Evolutionary conservation across 2,113 vertebrate genomes (phyloP).

Genomic region (Nothobranchius kuhntae): DNA sequence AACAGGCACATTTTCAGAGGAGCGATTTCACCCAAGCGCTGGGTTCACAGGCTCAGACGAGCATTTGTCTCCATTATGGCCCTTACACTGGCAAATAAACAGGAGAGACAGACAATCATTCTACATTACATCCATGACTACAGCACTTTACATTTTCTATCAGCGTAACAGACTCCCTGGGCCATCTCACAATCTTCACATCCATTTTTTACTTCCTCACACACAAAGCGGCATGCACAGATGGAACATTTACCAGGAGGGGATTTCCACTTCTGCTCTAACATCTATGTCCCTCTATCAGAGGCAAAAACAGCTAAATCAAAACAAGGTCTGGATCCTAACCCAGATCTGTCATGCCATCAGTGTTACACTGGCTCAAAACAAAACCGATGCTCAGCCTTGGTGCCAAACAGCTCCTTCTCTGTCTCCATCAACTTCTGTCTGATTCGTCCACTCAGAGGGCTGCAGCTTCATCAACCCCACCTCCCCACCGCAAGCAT

Average conservation of each 20-base stretch:
- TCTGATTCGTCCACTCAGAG: conserved; percentile 22
- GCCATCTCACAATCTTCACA: conserved; percentile 56
- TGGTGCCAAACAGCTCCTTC: conserved; percentile 1
- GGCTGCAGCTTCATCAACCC: conserved; percentile 16
- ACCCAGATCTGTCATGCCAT: conserved; percentile 57
- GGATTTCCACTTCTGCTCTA: conserved; percentile 50
- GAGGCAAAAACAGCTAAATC: conserved; percentile 37
- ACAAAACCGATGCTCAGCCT: conserved; percentile 16
- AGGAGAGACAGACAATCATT: conserved; percentile 75
- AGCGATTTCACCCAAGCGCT: conserved; percentile 41
- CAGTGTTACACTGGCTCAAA: conserved; percentile 32
- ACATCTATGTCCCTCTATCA: conserved; percentile 54
- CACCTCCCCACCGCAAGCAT: conserved; percentile 13
- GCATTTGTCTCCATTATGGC: conserved; percentile 76
- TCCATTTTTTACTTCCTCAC: conserved; percentile 59
- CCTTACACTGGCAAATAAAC: conserved; percentile 70
- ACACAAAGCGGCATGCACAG: conserved; percentile 49
- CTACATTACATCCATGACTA: conserved; percentile 75
- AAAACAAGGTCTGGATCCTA: conserved; percentile 56
- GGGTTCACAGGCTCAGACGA: conserved; percentile 55
- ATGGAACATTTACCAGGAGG: conserved; percentile 56
- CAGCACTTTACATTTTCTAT: conserved; percentile 75
- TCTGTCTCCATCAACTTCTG: conserved; percentile 10
- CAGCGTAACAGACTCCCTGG: conserved; percentile 66
- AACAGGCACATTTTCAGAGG: background rate